These are phyloP conservation scores for Coryphaenoides rupestris DNA, from an alignment of 2,113 vertebrate genomes.

Conservation along the genomic window DNA sequence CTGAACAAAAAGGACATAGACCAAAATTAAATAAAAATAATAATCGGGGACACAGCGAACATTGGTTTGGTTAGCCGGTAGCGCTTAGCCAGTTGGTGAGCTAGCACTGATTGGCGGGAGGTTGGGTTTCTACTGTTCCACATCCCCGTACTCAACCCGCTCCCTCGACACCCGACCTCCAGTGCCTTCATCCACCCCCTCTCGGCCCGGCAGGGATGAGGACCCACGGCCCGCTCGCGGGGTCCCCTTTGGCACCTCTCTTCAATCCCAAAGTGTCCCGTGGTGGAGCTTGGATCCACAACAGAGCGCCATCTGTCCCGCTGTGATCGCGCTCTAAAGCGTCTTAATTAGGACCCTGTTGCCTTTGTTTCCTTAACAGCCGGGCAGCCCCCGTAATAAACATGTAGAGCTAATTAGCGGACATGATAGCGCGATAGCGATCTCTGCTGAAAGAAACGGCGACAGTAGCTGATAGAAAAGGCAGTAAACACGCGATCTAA, in stretches of 20 bases:
- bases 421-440: no score
- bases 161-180: not conserved
- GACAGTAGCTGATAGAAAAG: no score
- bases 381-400: conserved; percentile 37
- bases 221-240: conserved; percentile 56
- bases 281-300: conserved; percentile 61
- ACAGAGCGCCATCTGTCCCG: conserved; percentile 71
- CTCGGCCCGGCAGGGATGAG: conserved; percentile 51
- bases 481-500: no score
- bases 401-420: conserved; percentile 5
- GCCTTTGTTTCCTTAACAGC: conserved; percentile 48
- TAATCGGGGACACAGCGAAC: no score
- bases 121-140: no score
- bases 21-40: no score
- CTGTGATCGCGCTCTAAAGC: conserved; percentile 67
- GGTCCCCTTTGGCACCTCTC: conserved; percentile 66
- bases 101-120: no score
- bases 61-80: no score
- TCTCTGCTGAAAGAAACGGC: no score
- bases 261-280: conserved; percentile 57
- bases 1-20: no score
- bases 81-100: no score
- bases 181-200: conserved; percentile 25
- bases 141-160: not conserved
- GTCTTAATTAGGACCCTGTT: conserved; percentile 69